Conservation (phyloP, 2,888 invertebrate species). For the Petrolisthes cinctipes region DNA sequence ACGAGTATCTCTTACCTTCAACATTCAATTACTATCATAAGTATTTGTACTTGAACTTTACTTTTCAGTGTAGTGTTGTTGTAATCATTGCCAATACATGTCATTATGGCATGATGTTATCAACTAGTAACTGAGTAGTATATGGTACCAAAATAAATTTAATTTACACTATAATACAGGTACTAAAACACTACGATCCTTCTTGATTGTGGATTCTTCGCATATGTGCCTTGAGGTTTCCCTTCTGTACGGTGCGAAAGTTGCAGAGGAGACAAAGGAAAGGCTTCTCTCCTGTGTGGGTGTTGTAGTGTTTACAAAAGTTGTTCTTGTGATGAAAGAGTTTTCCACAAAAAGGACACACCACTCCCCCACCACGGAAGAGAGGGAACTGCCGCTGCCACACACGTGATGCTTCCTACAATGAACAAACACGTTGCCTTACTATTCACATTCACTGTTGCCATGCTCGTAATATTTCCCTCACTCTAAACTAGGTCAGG, state of each 20-base stretch:
- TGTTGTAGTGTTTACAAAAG: slow-evolving; percentile 57
- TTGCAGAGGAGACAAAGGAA: slow-evolving; percentile 49
- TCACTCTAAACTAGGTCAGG: no score
- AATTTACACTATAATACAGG: neutral
- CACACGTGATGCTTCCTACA: slow-evolving; percentile 45
- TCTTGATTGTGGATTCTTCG: slow-evolving; percentile 38
- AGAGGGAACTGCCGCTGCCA: slow-evolving; percentile 38
- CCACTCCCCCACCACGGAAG: slow-evolving; percentile 33
- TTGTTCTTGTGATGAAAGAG: slow-evolving; percentile 61
- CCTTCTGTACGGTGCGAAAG: slow-evolving; percentile 58
- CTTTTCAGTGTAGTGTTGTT: no score
- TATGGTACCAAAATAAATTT: neutral
- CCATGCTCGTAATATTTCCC: no score
- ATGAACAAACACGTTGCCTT: slow-evolving; percentile 44
- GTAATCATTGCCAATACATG: no score
- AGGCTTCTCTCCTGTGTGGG: slow-evolving; percentile 63
- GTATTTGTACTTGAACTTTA: no score
- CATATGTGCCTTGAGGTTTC: slow-evolving; percentile 52
- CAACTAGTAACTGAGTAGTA: neutral
- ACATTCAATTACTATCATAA: no score
- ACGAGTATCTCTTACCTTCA: no score
- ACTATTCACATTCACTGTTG: neutral
- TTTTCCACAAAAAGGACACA: slow-evolving; percentile 48
- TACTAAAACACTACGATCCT: neutral
- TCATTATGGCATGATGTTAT: no score